Evolutionary conservation across 2,888 invertebrate species (phyloP).

Genomic region (Operophtera brumata): DNA sequence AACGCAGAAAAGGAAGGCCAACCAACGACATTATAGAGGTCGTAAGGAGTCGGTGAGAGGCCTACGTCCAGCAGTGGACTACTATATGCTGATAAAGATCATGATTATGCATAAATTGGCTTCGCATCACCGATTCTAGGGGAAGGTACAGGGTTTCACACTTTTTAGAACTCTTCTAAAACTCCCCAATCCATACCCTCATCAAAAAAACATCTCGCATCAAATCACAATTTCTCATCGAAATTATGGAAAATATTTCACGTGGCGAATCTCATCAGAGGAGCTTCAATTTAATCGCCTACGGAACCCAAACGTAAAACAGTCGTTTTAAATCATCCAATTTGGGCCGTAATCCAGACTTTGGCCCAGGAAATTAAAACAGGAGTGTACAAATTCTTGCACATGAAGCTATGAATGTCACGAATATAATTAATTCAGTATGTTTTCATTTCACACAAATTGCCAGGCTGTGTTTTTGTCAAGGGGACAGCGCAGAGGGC

Average conservation of each 20-base stretch:
- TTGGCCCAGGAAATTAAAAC: conserved; percentile 41
- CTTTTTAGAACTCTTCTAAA: not conserved
- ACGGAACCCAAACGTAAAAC: conserved; percentile 24
- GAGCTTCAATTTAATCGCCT: conserved; percentile 21
- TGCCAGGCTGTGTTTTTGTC: no score
- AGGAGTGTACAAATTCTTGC: conserved; percentile 12
- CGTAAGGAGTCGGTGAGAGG: no score
- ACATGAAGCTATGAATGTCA: not conserved
- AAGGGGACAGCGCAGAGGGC: no score
- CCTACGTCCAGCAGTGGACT: no score
- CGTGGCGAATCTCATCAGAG: conserved; percentile 17
- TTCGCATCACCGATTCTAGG: no score
- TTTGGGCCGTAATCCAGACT: conserved; percentile 46
- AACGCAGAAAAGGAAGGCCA: no score
- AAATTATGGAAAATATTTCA: conserved; percentile 12
- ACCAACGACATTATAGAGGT: no score
- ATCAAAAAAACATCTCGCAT: conserved; percentile 9
- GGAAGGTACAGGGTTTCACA: no score
- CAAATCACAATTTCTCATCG: conserved; percentile 20
- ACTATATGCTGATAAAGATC: no score
- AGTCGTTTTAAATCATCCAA: conserved; percentile 47
- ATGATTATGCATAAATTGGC: no score
- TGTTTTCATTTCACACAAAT: no score
- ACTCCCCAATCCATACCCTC: not conserved
- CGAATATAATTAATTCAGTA: no score